These are phyloP conservation scores for Dasypolia templi DNA, from an alignment of 2,888 invertebrate genomes.

Conservation along the genomic window DNA sequence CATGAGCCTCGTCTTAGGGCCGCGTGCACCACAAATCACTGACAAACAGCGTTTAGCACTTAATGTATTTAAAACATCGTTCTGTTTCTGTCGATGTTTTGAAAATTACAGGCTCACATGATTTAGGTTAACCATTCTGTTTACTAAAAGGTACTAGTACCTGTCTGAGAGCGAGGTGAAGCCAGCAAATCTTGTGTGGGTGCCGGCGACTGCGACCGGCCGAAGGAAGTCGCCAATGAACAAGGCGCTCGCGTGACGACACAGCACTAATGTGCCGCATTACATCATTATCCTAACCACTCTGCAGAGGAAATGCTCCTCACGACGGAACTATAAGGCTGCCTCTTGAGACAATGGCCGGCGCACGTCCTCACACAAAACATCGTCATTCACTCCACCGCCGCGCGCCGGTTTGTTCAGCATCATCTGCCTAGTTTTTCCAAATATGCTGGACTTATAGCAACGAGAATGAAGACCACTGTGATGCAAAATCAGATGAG, in stretches of 20 bases:
- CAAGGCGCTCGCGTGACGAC: slow-evolving; percentile 58
- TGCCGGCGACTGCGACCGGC: slow-evolving; percentile 35
- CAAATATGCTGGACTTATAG: not conserved
- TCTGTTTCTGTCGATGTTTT: not conserved
- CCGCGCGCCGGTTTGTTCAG: not conserved
- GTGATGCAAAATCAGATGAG: not conserved
- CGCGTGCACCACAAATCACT: too few relatives aligned
- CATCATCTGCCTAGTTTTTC: not conserved
- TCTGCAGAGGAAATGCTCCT: slow-evolving; percentile 61
- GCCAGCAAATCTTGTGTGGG: slow-evolving; percentile 45
- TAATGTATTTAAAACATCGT: not conserved
- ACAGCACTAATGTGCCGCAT: slow-evolving; percentile 60
- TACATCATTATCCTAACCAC: slow-evolving; percentile 70
- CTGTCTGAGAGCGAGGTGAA: slow-evolving; percentile 9
- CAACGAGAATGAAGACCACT: not conserved
- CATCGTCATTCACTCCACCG: not conserved
- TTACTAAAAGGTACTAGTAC: slow-evolving; percentile 6
- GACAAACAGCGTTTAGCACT: too few relatives aligned
- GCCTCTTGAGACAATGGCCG: slow-evolving; percentile 51
- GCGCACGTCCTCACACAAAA: not conserved
- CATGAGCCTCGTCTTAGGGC: too few relatives aligned
- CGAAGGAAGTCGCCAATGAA: slow-evolving; percentile 74
- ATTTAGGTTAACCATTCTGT: slow-evolving; percentile 5
- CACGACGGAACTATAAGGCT: slow-evolving; percentile 68
- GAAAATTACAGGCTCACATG: not conserved